Percentiles rank a stretch among this genome's conserved stretches.
Conservation (phyloP, 2,797 vertebrate genomes). For the Hyperoplus immaculatus region DNA sequence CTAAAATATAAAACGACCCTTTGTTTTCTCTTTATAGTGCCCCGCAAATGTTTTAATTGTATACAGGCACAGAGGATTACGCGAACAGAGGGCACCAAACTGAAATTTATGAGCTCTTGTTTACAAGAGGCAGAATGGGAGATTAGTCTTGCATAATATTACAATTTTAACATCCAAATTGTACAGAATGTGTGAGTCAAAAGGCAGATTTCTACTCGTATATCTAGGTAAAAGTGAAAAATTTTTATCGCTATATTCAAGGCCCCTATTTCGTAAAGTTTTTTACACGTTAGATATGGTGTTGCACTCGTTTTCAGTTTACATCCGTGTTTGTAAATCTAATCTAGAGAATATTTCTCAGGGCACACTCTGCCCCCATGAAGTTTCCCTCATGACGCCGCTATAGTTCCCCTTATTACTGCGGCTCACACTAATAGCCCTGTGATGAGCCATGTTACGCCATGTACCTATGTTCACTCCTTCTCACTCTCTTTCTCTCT, state of each 20-base stretch:
- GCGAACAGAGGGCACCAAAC: conserved; percentile 38
- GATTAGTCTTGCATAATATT: conserved; percentile 22
- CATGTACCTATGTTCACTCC: conserved; percentile 52
- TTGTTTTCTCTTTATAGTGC: conserved; percentile 56
- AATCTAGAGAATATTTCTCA: conserved; percentile 18
- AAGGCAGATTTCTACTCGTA: conserved; percentile 8
- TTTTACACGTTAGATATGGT: background rate
- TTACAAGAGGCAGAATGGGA: conserved; percentile 11
- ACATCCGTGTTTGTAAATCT: conserved; percentile 13
- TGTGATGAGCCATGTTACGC: conserved; percentile 62
- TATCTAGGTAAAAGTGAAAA: background rate
- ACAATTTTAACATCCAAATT: conserved; percentile 2
- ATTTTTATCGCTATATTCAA: background rate
- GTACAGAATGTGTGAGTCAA: conserved; percentile 11
- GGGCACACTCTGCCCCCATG: conserved; percentile 3
- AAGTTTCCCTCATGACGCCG: conserved; percentile 15
- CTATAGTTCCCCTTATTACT: conserved; percentile 55
- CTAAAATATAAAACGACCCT: conserved; percentile 45
- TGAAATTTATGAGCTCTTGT: conserved; percentile 36
- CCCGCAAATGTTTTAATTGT: conserved; percentile 41
- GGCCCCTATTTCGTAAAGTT: background rate
- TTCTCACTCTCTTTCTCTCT: conserved; percentile 49
- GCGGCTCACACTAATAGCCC: conserved; percentile 56
- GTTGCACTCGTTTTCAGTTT: conserved; percentile 24
- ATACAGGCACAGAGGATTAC: conserved; percentile 35